A percentile compares a stretch with the other conserved stretches of the same genome.
Evolutionary conservation across 2,797 vertebrate genomes (phyloP).

Genomic region (Liparis tanakae): DNA sequence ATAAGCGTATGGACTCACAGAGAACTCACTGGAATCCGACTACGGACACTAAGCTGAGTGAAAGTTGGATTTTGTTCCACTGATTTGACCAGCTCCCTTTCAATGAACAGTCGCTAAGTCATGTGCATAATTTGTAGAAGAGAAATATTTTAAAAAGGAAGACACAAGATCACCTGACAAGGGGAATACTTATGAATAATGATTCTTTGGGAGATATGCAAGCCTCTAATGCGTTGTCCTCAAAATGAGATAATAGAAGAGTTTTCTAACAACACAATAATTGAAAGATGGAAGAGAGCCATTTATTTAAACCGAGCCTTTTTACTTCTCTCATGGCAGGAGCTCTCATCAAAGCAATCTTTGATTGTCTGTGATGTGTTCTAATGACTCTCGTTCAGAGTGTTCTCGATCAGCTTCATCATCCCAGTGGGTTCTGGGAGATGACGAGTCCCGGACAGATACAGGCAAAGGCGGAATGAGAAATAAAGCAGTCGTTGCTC

Average conservation of each 20-base stretch:
- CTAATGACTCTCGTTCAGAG: slow-evolving; percentile 51
- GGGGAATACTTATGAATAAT: not conserved
- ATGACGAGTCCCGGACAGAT: slow-evolving; percentile 35
- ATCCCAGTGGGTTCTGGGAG: slow-evolving; percentile 23
- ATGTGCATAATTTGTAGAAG: slow-evolving; percentile 9
- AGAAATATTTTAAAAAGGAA: slow-evolving; percentile 14
- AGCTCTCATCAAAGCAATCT: slow-evolving; percentile 62
- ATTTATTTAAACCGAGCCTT: slow-evolving; percentile 25
- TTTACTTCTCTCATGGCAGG: slow-evolving; percentile 33
- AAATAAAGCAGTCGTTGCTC: slow-evolving; percentile 24
- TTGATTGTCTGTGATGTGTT: slow-evolving; percentile 43
- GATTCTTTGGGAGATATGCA: slow-evolving; percentile 8
- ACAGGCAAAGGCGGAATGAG: slow-evolving; percentile 28
- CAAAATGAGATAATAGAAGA: slow-evolving; percentile 41
- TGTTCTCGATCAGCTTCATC: slow-evolving; percentile 45
- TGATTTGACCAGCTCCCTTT: slow-evolving; percentile 15
- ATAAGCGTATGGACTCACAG: slow-evolving; percentile 42
- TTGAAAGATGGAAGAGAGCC: slow-evolving; percentile 35
- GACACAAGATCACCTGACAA: slow-evolving; percentile 20
- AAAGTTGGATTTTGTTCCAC: slow-evolving; percentile 11
- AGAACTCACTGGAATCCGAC: not conserved
- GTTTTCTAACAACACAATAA: slow-evolving; percentile 35
- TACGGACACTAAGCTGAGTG: not conserved
- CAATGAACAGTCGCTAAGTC: slow-evolving; percentile 1
- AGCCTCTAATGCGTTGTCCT: slow-evolving; percentile 14